Evolutionary conservation across 2,113 vertebrate genomes (phyloP).

Genomic region (Triplophysa rosa): DNA sequence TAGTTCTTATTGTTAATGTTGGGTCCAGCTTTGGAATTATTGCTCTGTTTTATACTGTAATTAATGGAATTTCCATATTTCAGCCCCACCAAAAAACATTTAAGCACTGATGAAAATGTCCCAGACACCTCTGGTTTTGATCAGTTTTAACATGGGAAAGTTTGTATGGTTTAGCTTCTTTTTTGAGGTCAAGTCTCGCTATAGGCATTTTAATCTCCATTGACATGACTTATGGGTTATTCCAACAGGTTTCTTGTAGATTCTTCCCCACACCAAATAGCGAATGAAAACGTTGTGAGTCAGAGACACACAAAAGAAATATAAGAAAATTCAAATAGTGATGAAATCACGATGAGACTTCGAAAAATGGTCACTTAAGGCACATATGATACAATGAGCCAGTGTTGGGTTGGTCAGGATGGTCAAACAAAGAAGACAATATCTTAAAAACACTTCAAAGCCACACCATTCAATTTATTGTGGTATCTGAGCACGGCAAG

Average conservation of each 20-base stretch:
- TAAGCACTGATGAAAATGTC: background rate
- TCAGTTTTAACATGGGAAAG: conserved; percentile 13
- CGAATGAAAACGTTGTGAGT: no score
- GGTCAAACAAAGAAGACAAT: no score
- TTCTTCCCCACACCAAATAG: no score
- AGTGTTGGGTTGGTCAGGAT: no score
- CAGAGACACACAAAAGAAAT: background rate
- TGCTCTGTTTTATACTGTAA: conserved; percentile 39
- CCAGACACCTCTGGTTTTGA: background rate
- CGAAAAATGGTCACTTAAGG: no score
- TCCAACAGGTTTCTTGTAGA: no score
- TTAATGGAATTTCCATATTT: conserved; percentile 39
- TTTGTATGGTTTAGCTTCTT: background rate
- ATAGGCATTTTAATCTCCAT: conserved; percentile 53
- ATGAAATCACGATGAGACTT: no score
- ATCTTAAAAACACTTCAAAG: no score
- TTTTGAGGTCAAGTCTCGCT: background rate
- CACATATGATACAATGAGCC: no score
- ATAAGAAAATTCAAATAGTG: conserved; percentile 58
- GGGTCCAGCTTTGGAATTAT: conserved; percentile 38
- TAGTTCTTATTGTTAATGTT: conserved; percentile 37
- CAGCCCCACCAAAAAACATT: conserved; percentile 16
- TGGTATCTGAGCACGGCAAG: conserved; percentile 55
- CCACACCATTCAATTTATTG: no score
- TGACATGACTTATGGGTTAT: conserved; percentile 60